phyloP scores from a whole-genome alignment of 2,113 vertebrate species.

The Xiphophorus couchianus region DNA sequence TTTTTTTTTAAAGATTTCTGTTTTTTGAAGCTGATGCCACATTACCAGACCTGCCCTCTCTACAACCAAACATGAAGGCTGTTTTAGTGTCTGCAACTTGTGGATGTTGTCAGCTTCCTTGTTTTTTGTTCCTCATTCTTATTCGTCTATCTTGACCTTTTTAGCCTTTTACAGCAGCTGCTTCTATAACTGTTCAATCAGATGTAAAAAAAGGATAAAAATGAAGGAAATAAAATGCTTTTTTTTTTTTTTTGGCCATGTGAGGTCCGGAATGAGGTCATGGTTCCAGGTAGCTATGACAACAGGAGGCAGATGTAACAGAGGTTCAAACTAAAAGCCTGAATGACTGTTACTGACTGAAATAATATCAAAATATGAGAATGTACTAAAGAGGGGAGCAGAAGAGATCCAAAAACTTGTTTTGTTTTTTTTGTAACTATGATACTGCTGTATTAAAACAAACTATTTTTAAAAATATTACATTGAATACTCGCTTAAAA shows the following conservation, averaged over 20 bases:
- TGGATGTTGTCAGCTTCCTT: not conserved
- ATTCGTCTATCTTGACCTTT: conserved; percentile 1
- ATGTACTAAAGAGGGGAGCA: not conserved
- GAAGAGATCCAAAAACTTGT: not conserved
- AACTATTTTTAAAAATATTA: not conserved
- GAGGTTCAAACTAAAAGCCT: conserved; percentile 20
- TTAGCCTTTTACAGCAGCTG: conserved; percentile 14
- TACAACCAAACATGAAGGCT: not conserved
- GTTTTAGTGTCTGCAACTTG: not conserved
- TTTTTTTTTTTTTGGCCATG: not conserved
- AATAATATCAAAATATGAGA: not conserved
- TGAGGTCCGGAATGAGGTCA: not conserved
- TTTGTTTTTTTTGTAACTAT: not conserved
- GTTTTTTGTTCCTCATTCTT: not conserved
- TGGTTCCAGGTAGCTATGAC: not conserved
- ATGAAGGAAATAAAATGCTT: not conserved
- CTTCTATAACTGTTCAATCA: not conserved
- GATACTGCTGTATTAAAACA: not conserved
- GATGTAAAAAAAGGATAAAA: not conserved
- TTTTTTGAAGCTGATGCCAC: not conserved
- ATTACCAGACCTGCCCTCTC: not conserved
- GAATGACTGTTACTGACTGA: not conserved
- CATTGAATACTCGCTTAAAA: not conserved
- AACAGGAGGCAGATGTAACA: conserved; percentile 7
- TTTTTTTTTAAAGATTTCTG: not conserved